Evolutionary conservation across 2,888 invertebrate species (phyloP), one percentile per base, ranked within the genome.

Genomic region (Cyclophora punctaria): DNA sequence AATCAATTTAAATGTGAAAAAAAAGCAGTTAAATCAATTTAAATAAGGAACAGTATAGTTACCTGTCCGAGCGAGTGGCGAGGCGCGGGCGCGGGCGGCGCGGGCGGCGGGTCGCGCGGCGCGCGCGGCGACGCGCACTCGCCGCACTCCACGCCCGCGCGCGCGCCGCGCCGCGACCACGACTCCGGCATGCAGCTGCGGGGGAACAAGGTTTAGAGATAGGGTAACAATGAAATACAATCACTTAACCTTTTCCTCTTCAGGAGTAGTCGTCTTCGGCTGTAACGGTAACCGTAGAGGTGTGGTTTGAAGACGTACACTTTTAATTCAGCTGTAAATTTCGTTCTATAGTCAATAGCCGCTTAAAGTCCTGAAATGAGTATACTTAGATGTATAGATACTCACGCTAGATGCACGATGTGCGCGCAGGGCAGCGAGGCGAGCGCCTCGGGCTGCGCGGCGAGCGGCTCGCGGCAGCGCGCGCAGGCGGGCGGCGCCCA

Each of bases 371-470:
- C 20, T 20, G 20, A 20, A 20, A 20, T 1, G 1, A 20, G 20
- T 20, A 20, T 20, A 20, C n/a, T 20, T 20, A 1, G 20, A n/a
- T n/a, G n/a, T n/a, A n/a, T 20, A 20, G 6, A 45, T 44, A 78
- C 82, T 71, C 41, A 95, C 95, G 94, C 93, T 44, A 95, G 93
- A 71, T 96, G 96, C 46, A 96, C 90, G 60, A 96, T 95, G 73
- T 96, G 96, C 3, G 95, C 93, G 82, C 96, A 97, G 3, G 96
- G 95, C 60, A 96, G 83, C 7, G 95, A 94, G 63, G 96, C 96
- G 44, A 96, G 85, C 20, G 86, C 80, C 59, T 84, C 82, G 0
- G 86, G 71, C 4, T 75, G 67, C 4, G 79, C 80, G 0, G 93
- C 91, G 58, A 96, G 92, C 2, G 94, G 91, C 58, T 94, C 93